Percentiles rank a stretch among this genome's conserved stretches.
These are phyloP conservation scores for Anoura caudifer DNA, from an alignment of 2,113 vertebrate species.

Conservation along the genomic window DNA sequence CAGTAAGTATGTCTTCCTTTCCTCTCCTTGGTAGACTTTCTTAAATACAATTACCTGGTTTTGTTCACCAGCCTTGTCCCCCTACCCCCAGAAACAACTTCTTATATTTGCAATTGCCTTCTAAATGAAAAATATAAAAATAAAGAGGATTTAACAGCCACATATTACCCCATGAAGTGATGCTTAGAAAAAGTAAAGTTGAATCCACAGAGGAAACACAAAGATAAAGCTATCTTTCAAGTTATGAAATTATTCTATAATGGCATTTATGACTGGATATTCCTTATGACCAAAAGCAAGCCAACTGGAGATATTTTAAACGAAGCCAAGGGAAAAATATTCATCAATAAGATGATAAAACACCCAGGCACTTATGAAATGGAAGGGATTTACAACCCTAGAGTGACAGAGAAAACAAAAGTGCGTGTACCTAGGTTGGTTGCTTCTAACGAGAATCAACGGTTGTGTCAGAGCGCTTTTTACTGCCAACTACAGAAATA, in stretches of 20 bases:
- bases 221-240: not conserved
- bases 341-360: not conserved
- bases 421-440: not conserved
- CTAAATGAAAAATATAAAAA: not conserved
- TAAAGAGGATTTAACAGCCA: not conserved
- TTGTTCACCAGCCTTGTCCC: not conserved
- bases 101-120: not conserved
- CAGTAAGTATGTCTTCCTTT: not conserved
- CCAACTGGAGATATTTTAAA: not conserved
- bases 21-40: not conserved
- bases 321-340: not conserved
- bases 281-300: not conserved
- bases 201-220: not conserved
- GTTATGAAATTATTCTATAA: not conserved
- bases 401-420: not conserved
- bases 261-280: not conserved
- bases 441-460: constrained; percentile 14
- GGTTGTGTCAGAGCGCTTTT: not conserved
- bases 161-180: not conserved
- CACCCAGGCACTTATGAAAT: not conserved
- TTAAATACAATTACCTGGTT: not conserved
- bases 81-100: not conserved
- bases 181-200: not conserved
- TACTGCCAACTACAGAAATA: not conserved
- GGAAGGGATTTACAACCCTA: not conserved